Percentiles rank a stretch among this genome's conserved stretches.
Evolutionary conservation across 2,113 vertebrate genomes (phyloP).

Genomic region (Cyanocitta stelleri): DNA sequence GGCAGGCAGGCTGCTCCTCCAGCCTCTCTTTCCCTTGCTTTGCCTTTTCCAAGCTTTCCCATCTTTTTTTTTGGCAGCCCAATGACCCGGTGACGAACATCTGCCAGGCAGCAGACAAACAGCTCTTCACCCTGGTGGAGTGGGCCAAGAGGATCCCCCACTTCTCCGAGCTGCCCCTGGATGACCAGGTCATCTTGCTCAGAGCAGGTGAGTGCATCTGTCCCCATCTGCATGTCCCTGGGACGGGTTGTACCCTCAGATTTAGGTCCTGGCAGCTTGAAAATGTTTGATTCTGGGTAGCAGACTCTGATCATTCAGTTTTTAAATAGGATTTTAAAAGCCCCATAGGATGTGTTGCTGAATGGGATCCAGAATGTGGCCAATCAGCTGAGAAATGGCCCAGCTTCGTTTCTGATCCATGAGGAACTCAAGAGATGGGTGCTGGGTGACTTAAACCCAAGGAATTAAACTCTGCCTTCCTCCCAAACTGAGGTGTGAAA

Average conservation of each 20-base stretch:
- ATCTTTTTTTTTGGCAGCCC: constrained; percentile 70
- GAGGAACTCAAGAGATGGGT: neutral
- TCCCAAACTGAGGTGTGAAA: neutral
- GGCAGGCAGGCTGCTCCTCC: neutral
- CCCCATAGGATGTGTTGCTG: neutral
- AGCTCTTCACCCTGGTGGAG: constrained; percentile 96
- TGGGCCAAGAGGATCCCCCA: constrained; percentile 98
- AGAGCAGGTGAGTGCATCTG: constrained; percentile 81
- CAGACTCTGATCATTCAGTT: neutral
- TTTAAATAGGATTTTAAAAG: neutral
- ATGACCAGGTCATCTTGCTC: constrained; percentile 97
- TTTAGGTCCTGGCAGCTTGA: neutral
- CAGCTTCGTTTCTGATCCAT: neutral
- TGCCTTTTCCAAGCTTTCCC: neutral
- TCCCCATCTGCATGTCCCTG: rapidly evolving
- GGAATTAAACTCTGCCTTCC: neutral
- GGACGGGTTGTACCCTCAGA: neutral
- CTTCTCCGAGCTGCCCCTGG: constrained; percentile 93
- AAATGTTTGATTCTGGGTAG: neutral
- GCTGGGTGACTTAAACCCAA: neutral
- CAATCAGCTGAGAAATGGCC: neutral
- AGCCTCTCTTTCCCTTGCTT: neutral
- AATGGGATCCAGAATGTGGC: neutral
- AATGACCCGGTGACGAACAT: constrained; percentile 97
- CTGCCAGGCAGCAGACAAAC: constrained; percentile 97